Evolutionary conservation across 2,888 invertebrate genomes (phyloP), one percentile per base, ranked within the genome.

Genomic region (Portevinia maculata): DNA sequence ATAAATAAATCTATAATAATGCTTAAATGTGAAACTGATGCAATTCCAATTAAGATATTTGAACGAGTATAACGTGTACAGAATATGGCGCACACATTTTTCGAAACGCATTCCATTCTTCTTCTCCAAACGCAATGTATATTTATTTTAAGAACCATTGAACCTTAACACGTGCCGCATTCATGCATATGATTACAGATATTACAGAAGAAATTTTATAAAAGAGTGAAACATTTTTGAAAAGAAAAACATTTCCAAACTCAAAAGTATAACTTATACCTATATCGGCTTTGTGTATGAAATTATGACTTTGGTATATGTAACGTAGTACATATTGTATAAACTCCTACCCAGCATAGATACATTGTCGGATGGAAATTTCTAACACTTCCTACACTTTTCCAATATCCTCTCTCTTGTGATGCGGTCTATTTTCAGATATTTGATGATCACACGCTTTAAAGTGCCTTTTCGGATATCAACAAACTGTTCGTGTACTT

Each of bases 141-240:
- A 55, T 83, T 83, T 83, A 83, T 83, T 83, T 83, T 78, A 83
- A 50, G 83, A 78, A 78, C 17, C 83, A 73, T 65, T 78, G 78
- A 83, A 78, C 83, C 73, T 62, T 32, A 73, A 67, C 78, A 83
- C 83, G 83, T 83, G 83, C 83, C 69, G 62, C 62, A 74, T 37
- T 24, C 28, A 70, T 55, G 44, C 24, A 52, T 28, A 52, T 13
- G 13, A 28, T 53, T 32, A 53, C 53, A 76, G 11, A n/a, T n/a
- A 11, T 34, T 34, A 34, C 34, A n/a, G 11, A 64, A 62, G 13
- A 9, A 24, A 15, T 46, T 4, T 46, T 41, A 7, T 13, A 37
- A 21, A 39, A 19, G 19, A 19, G 19, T 44, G 32, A 59, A 59
- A n/a, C 59, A 44, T 59, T 59, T 44, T 44, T 7, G 3, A 17